A percentile compares a stretch with the other conserved stretches of the same genome.
These are phyloP conservation scores for Carassius auratus DNA, from an alignment of 2,113 vertebrate species.

Conservation along the genomic window DNA sequence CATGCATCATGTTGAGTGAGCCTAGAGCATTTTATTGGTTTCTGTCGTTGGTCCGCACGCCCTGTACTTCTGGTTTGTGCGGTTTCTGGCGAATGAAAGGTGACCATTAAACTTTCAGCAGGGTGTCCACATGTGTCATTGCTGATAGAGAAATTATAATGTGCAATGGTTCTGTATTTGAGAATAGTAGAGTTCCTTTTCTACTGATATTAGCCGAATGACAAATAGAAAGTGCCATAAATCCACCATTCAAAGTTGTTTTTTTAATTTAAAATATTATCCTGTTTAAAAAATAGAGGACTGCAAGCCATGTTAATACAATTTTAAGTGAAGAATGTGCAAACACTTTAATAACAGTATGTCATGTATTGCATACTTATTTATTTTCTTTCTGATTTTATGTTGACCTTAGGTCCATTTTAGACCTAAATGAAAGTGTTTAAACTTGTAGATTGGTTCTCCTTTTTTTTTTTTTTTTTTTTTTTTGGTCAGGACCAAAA, in stretches of 20 bases:
- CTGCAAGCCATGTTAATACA: neutral
- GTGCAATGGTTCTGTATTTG: neutral
- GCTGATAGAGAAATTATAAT: conserved; percentile 26
- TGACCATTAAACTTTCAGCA: conserved; percentile 34
- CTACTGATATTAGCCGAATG: neutral
- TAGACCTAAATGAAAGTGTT: neutral
- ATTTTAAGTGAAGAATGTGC: neutral
- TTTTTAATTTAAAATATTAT: neutral
- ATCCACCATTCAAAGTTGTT: neutral
- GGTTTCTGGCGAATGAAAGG: conserved; percentile 15
- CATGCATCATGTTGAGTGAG: conserved; percentile 26
- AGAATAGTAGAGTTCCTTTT: neutral
- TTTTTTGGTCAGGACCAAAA: no score
- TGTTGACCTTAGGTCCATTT: neutral
- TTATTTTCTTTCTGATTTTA: neutral
- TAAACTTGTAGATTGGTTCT: no score
- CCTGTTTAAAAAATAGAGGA: neutral
- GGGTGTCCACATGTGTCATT: neutral
- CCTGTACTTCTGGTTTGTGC: neutral
- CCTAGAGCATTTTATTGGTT: neutral
- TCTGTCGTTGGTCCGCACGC: neutral
- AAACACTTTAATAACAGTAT: neutral
- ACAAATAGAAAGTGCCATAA: neutral
- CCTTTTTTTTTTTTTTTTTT: no score
- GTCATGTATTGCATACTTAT: neutral